A percentile compares a stretch with the other conserved stretches of the same genome.
Conservation (phyloP, 2,888 invertebrate species). For the Agrilus biguttatus region DNA sequence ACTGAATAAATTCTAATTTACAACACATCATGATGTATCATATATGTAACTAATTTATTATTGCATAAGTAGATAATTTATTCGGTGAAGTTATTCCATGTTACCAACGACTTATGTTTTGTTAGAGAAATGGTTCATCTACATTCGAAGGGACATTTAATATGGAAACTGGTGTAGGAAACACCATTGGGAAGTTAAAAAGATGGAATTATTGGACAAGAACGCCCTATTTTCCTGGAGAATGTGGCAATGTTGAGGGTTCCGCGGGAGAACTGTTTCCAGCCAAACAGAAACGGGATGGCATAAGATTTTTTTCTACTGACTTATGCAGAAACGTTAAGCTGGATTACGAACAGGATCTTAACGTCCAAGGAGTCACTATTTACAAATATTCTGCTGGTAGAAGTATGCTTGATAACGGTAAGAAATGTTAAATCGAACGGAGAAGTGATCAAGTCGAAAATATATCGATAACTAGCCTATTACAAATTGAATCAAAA, state of each 20-base stretch:
- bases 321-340: slow-evolving; percentile 61
- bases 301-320: slow-evolving; percentile 51
- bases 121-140: slow-evolving; percentile 61
- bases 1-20: too few species aligned
- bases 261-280: slow-evolving; percentile 73
- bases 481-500: too few species aligned
- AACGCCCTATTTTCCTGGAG: slow-evolving; percentile 35
- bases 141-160: slow-evolving; percentile 62
- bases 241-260: slow-evolving; percentile 49
- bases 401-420: slow-evolving; percentile 51
- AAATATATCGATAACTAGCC: too few species aligned
- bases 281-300: slow-evolving; percentile 42
- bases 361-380: slow-evolving; percentile 39
- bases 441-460: background rate
- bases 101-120: slow-evolving; percentile 8
- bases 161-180: slow-evolving; percentile 53
- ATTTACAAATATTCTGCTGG: slow-evolving; percentile 56
- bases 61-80: too few species aligned
- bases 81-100: too few species aligned
- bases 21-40: too few species aligned
- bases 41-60: too few species aligned
- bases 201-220: slow-evolving; percentile 56
- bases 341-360: slow-evolving; percentile 45
- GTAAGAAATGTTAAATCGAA: slow-evolving; percentile 22
- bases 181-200: slow-evolving; percentile 54